These are phyloP conservation scores for Catharus minimus DNA, from an alignment of 2,113 vertebrate genomes.

Conservation along the genomic window DNA sequence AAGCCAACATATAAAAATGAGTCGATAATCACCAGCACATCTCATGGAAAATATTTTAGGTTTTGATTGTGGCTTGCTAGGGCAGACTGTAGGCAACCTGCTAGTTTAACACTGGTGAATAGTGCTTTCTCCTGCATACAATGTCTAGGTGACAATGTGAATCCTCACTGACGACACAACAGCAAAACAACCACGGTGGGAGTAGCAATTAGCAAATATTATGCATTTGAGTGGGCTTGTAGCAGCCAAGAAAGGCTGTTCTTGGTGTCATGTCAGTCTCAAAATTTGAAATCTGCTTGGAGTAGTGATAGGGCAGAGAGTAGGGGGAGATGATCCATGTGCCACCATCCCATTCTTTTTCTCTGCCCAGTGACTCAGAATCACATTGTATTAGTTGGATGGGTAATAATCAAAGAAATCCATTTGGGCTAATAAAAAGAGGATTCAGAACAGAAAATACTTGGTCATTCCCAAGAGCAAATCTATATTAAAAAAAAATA, in stretches of 20 bases:
- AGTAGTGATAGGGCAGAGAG: background rate
- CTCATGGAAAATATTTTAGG: background rate
- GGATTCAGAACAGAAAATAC: background rate
- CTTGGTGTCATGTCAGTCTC: background rate
- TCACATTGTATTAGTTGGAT: background rate
- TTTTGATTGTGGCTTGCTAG: conserved; percentile 26
- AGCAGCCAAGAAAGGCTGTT: background rate
- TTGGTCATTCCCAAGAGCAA: background rate
- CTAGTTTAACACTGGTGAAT: background rate
- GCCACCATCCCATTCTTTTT: background rate
- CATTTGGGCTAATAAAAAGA: background rate
- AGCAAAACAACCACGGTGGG: background rate
- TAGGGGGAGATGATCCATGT: rapidly evolving
- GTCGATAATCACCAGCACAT: conserved; percentile 52
- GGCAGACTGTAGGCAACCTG: background rate
- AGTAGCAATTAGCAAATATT: background rate
- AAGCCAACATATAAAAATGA: background rate
- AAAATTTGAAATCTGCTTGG: background rate
- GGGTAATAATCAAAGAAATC: background rate
- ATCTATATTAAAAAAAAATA: background rate
- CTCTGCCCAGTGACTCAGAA: background rate
- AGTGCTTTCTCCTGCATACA: background rate
- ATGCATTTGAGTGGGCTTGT: background rate
- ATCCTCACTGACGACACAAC: background rate
- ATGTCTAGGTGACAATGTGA: background rate